Evolutionary conservation across 2,113 vertebrate genomes (phyloP), one percentile per base, ranked within the genome.

Genomic region (Aegotheles bennettii): DNA sequence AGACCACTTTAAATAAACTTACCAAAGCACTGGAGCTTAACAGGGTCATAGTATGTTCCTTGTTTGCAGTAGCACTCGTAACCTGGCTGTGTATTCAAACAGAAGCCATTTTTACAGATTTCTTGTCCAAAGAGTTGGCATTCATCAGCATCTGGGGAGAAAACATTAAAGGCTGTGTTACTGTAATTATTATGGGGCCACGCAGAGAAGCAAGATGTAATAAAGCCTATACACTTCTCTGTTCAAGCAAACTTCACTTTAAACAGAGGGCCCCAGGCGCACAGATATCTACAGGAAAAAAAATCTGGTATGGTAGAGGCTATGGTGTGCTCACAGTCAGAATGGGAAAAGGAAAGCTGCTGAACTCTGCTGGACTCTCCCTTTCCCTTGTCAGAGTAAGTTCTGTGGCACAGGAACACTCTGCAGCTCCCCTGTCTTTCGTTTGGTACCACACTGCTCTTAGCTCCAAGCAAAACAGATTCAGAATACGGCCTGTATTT

Each of bases 41-140:
- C 90, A 8, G 98, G 97, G 93, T 99, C 99, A 53, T 99, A 99
- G 97, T 99, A 99, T 40, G 98, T 98, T 73, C 99, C 99, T 14
- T 98, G 98, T 95, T 99, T 99, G 96, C 99, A 99, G 98, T 99
- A 99, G 90, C 99, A 99, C 93, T 99, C 99, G 4, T 99, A 99
- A 78, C 98, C 98, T 64, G 99, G 98, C 74, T 97, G 96, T 0
- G 98, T 99, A 76, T 99, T 98, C 96, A 98, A 95, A 97, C 99
- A 99, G 98, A 98, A 99, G 88, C 99, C 99, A 33, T 98, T 98
- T 97, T 99, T 99, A 96, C 99, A 99, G 73, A 99, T 99, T 97
- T 99, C 99, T 91, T 98, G 96, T 38, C 98, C 98, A 83, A 99
- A 99, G 87, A 99, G 97, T 10, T 97, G 93, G 61, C 99, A 99